Evolutionary conservation across 2,888 invertebrate species (phyloP), one percentile per base, ranked within the genome.

Genomic region (Cantharis nigra): DNA sequence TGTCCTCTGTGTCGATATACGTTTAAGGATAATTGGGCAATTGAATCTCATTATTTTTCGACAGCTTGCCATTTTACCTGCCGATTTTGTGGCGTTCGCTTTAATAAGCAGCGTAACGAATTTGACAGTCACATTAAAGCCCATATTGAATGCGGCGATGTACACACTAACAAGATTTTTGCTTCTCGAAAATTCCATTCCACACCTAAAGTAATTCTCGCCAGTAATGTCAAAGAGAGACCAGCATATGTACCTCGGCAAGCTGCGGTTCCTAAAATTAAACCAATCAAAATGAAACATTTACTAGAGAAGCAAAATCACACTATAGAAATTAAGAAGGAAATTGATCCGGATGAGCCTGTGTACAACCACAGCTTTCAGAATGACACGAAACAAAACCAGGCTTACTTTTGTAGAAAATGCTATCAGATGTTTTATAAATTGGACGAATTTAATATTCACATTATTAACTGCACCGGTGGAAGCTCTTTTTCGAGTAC

Each of bases 21-120:
- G 7, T 89, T 88, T 76, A 89, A 89, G 81, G 89, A 89, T 79
- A 89, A 88, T 75, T 89, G 89, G 89, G 88, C 88, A 1, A 88
- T 89, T 14, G 89, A 89, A 77, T 85, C 86, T 11, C 89, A 89
- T 76, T 89, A 88, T 78, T 86, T 88, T 78, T 87, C 87, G 3
- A 83, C 83, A 23, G 87, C 87, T 13, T 89, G 89, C 76, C 85
- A 85, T 80, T 88, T 87, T 76, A 87, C 89, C 4, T 89, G 89
- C 77, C 84, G 87, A 63, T 86, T 83, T 81, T 88, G 88, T 76
- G 89, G 88, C 7, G 85, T 87, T 81, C 84, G 88, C n/a, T 89
- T 88, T 80, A 88, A 88, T 78, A 88, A 88, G 77, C 87, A 88
- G 77, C 79, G 88, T n/a, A 77, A 78, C 49, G 83, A 83, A 71